These are phyloP conservation scores for Lacerta agilis DNA, from an alignment of 2,797 vertebrate genomes.

Conservation along the genomic window DNA sequence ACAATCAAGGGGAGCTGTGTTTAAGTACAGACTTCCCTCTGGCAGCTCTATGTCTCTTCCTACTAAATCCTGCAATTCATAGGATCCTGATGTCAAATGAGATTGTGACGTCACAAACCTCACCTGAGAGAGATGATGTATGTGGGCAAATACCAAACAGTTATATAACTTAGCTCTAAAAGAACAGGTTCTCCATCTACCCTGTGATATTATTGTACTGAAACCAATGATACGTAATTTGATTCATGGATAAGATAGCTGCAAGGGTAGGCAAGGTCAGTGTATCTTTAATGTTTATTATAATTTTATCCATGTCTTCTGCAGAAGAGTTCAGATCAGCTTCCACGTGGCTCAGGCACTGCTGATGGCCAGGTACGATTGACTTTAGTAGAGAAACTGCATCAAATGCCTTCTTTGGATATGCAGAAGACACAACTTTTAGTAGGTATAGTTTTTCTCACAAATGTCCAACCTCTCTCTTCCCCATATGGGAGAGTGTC, in stretches of 20 bases:
- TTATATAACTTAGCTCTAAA: slow-evolving; percentile 5
- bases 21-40: slow-evolving; percentile 37
- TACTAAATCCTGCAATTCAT: not conserved
- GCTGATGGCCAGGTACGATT: not conserved
- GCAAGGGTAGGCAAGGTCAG: not conserved
- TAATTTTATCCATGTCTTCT: not conserved
- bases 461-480: not conserved
- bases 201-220: not conserved
- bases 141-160: not conserved
- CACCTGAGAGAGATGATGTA: not conserved
- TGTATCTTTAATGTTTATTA: not conserved
- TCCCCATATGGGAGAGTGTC: not conserved
- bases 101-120: slow-evolving; percentile 15
- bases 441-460: not conserved
- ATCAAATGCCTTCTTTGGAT: not conserved
- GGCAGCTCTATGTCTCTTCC: slow-evolving; percentile 19
- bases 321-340: not conserved
- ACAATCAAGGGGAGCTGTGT: slow-evolving; percentile 31
- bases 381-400: not conserved
- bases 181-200: slow-evolving; percentile 8
- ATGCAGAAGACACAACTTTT: not conserved
- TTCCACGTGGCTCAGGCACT: not conserved
- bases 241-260: too few species aligned
- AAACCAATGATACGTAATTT: not conserved
- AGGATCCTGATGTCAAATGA: slow-evolving; percentile 16